phyloP scores from a whole-genome alignment of 2,797 vertebrate species.

The Antennarius maculatus region DNA sequence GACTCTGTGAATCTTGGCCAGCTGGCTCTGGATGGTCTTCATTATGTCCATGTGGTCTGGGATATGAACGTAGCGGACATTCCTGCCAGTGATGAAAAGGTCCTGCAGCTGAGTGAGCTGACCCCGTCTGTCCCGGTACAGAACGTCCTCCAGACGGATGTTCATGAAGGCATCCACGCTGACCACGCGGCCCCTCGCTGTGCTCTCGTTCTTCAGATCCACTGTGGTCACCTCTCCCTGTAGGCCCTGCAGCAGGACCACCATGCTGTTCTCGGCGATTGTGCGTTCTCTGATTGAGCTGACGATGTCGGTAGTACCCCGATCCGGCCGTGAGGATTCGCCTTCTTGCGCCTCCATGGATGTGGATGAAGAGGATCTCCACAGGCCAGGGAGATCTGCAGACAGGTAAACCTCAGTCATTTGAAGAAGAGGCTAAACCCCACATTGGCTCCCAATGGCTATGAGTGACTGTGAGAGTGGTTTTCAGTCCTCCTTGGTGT shows the following conservation, averaged over 20 bases:
- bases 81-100: slow-evolving; percentile 91
- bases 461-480: too few species aligned
- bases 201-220: slow-evolving; percentile 91
- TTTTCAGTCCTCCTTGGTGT: too few species aligned
- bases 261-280: slow-evolving; percentile 94
- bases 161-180: slow-evolving; percentile 98
- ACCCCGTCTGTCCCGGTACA: slow-evolving; percentile 85
- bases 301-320: slow-evolving; percentile 73
- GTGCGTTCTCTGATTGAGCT: slow-evolving; percentile 91
- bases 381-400: slow-evolving; percentile 16
- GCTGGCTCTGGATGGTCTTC: slow-evolving; percentile 87
- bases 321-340: neutral
- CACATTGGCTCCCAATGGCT: too few species aligned
- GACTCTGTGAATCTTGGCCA: slow-evolving; percentile 87
- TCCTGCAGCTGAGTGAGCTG: slow-evolving; percentile 80
- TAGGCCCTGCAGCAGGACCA: slow-evolving; percentile 93
- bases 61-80: slow-evolving; percentile 93
- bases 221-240: slow-evolving; percentile 89
- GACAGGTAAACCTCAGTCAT: neutral
- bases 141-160: slow-evolving; percentile 86
- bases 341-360: slow-evolving; percentile 41
- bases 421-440: too few species aligned
- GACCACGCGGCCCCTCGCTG: slow-evolving; percentile 84
- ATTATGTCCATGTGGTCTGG: slow-evolving; percentile 90
- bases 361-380: neutral